A percentile compares a stretch with the other conserved stretches of the same genome.
Evolutionary conservation across 2,888 invertebrate species (phyloP).

Genomic region (Cantharis rustica): DNA sequence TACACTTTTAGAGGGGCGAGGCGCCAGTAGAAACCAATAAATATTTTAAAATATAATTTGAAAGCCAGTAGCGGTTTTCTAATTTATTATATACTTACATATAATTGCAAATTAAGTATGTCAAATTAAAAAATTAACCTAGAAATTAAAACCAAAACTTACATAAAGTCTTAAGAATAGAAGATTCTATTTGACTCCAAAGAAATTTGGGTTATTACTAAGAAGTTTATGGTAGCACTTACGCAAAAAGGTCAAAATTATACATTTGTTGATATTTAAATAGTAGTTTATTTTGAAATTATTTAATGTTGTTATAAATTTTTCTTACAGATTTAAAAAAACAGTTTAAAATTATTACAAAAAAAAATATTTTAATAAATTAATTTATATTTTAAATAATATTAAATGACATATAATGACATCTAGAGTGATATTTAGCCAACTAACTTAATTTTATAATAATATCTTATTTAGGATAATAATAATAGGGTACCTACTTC

Average conservation of each 20-base stretch:
- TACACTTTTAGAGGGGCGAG: background rate
- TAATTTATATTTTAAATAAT: background rate
- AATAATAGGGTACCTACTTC: too few relatives aligned
- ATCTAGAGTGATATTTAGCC: background rate
- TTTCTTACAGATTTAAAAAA: background rate
- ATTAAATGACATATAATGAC: background rate
- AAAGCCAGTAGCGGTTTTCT: constrained; percentile 18
- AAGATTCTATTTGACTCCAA: background rate
- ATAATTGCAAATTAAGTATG: background rate
- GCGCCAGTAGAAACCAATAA: constrained; percentile 7
- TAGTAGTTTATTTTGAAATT: background rate
- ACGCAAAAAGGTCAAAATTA: background rate
- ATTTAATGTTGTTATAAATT: background rate
- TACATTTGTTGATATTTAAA: background rate
- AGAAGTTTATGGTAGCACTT: background rate
- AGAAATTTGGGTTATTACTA: background rate
- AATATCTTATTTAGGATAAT: too few relatives aligned
- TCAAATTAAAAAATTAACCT: constrained; percentile 1
- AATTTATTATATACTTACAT: constrained; percentile 6
- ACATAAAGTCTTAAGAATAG: background rate
- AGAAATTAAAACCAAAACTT: background rate
- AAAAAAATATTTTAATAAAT: background rate
- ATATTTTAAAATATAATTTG: constrained; percentile 10
- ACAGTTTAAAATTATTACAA: background rate
- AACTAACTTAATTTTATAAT: background rate